Percentiles rank a stretch among this genome's conserved stretches.
Evolutionary conservation across 2,888 invertebrate genomes (phyloP).

Genomic region (Acronicta leporina): DNA sequence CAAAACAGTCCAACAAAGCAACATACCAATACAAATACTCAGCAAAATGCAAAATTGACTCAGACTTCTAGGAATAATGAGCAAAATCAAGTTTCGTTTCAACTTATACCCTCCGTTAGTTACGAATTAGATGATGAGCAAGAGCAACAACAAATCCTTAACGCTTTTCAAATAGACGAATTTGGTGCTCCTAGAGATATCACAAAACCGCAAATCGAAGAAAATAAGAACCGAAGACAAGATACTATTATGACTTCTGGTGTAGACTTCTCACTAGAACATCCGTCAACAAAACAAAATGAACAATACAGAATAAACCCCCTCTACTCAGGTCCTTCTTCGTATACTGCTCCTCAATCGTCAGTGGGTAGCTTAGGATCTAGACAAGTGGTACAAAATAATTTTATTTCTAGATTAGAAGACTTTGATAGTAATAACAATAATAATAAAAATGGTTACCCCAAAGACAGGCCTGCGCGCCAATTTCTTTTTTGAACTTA

Average conservation of each 20-base stretch:
- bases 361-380: slow-evolving; percentile 75
- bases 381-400: slow-evolving; percentile 61
- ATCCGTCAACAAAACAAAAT: slow-evolving; percentile 65
- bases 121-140: slow-evolving; percentile 77
- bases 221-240: slow-evolving; percentile 56
- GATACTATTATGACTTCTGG: slow-evolving; percentile 62
- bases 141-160: slow-evolving; percentile 75
- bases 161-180: slow-evolving; percentile 74
- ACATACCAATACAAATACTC: slow-evolving; percentile 41
- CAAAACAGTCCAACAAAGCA: slow-evolving; percentile 54
- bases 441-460: slow-evolving; percentile 70
- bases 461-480: slow-evolving; percentile 69
- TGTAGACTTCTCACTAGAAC: slow-evolving; percentile 71
- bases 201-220: slow-evolving; percentile 50
- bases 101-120: slow-evolving; percentile 79
- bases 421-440: slow-evolving; percentile 70
- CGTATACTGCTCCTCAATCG: slow-evolving; percentile 81
- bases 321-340: slow-evolving; percentile 81
- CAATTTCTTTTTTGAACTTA: slow-evolving; percentile 65
- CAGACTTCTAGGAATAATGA: slow-evolving; percentile 23
- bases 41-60: slow-evolving; percentile 37
- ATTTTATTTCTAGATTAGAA: slow-evolving; percentile 74
- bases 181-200: slow-evolving; percentile 71
- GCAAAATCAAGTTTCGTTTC: slow-evolving; percentile 64
- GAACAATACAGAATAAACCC: slow-evolving; percentile 61